Evolutionary conservation across 2,888 invertebrate species (phyloP).

Genomic region (Dorcus parallelipipedus): DNA sequence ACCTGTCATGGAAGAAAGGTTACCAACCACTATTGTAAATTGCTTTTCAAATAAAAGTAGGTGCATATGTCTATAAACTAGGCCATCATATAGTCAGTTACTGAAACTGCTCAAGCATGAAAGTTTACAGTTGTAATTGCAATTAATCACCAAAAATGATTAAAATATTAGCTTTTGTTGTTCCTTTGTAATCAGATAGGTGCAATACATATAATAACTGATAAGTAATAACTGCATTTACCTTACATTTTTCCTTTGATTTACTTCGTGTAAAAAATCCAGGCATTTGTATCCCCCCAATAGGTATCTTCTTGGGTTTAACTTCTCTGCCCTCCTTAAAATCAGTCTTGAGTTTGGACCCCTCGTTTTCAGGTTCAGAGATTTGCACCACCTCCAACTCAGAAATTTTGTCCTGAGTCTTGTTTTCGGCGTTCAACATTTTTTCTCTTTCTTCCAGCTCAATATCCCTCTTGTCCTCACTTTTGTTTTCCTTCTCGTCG

Average conservation of each 20-base stretch:
- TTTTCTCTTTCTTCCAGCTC: slow-evolving; percentile 64
- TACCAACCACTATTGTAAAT: too few species aligned
- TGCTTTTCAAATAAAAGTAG: too few species aligned
- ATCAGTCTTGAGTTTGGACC: slow-evolving; percentile 54
- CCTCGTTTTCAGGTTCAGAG: slow-evolving; percentile 51
- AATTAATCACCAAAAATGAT: background rate
- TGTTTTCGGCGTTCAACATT: slow-evolving; percentile 61
- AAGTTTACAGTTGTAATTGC: too few species aligned
- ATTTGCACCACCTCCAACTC: slow-evolving; percentile 34
- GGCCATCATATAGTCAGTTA: too few species aligned
- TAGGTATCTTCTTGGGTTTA: slow-evolving; percentile 78
- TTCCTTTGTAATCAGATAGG: background rate
- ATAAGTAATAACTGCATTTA: slow-evolving; percentile 35
- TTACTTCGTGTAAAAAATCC: slow-evolving; percentile 78
- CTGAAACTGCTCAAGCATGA: too few species aligned
- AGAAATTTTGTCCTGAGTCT: slow-evolving; percentile 51
- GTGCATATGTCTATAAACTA: too few species aligned
- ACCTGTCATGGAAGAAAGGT: too few species aligned
- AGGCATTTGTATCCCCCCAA: slow-evolving; percentile 85
- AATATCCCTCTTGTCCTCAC: slow-evolving; percentile 64
- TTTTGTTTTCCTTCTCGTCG: slow-evolving; percentile 40
- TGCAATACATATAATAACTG: background rate
- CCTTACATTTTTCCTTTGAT: slow-evolving; percentile 71
- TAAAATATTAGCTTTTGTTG: background rate
- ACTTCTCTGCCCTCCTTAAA: slow-evolving; percentile 70